These are phyloP conservation scores for Brenthis hecate DNA, from an alignment of 2,888 invertebrate genomes.

Conservation along the genomic window DNA sequence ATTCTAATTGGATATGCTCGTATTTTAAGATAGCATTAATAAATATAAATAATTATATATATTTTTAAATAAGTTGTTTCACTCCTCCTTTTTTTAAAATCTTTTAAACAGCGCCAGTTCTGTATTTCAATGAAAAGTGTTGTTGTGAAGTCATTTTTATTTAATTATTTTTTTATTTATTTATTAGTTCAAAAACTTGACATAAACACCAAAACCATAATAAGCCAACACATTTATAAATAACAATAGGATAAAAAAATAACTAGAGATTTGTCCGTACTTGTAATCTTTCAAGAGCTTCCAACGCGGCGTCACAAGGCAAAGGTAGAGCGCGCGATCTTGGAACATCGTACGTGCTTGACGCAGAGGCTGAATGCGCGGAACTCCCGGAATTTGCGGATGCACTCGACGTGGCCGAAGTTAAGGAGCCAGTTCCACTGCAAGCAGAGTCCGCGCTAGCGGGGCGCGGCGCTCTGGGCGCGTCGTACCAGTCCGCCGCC, in stretches of 20 bases:
- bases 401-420: constrained; percentile 76
- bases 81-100: no score
- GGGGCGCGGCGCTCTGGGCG: constrained; percentile 74
- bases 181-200: no score
- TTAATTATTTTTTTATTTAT: no score
- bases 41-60: no score
- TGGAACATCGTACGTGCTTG: constrained; percentile 78
- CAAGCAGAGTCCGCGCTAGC: constrained; percentile 83
- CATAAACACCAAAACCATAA: no score
- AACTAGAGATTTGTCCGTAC: constrained; percentile 65
- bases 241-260: neutral
- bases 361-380: constrained; percentile 70
- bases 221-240: no score
- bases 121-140: no score
- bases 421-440: constrained; percentile 77
- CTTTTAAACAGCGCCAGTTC: no score
- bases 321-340: constrained; percentile 72
- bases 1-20: no score
- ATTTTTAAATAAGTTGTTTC: no score
- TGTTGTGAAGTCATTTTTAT: no score
- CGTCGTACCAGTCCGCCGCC: constrained; percentile 73
- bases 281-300: constrained; percentile 76
- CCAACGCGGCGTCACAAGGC: constrained; percentile 77
- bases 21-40: no score
- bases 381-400: constrained; percentile 78